phyloP scores from a whole-genome alignment of 2,113 vertebrate genomes.

The Tapirus terrestris region DNA sequence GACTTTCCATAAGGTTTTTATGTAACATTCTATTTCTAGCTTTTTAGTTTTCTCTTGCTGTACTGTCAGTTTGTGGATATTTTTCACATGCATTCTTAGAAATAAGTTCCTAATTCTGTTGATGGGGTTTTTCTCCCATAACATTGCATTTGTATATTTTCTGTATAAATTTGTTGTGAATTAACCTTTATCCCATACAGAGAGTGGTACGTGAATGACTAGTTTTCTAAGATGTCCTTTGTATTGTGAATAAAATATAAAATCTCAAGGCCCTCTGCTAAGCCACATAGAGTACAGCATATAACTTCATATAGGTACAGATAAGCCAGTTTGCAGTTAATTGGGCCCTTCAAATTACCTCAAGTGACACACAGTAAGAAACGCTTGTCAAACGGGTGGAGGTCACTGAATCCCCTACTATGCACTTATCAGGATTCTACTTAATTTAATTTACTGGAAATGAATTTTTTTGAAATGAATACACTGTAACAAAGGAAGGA shows the following conservation, averaged over 20 bases:
- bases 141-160: slow-evolving; percentile 72
- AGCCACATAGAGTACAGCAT: slow-evolving; percentile 11
- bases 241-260: slow-evolving; percentile 31
- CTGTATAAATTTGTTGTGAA: slow-evolving; percentile 50
- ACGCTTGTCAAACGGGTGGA: slow-evolving; percentile 79
- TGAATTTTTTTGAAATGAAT: slow-evolving; percentile 75
- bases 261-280: slow-evolving; percentile 36
- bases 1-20: slow-evolving; percentile 67
- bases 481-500: slow-evolving; percentile 84
- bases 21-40: slow-evolving; percentile 45
- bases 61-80: slow-evolving; percentile 48
- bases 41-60: slow-evolving; percentile 61
- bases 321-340: slow-evolving; percentile 72
- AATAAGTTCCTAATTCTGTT: slow-evolving; percentile 61
- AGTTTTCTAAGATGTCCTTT: slow-evolving; percentile 69
- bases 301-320: slow-evolving; percentile 35
- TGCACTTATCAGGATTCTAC: slow-evolving; percentile 85
- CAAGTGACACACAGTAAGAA: slow-evolving; percentile 81
- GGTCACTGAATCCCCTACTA: slow-evolving; percentile 84
- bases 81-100: slow-evolving; percentile 51
- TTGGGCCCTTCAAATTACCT: slow-evolving; percentile 84
- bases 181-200: slow-evolving; percentile 75
- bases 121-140: slow-evolving; percentile 43
- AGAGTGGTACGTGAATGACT: not conserved
- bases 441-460: slow-evolving; percentile 83